Conservation (phyloP, 2,113 vertebrate genomes). For the Fregata magnificens region DNA sequence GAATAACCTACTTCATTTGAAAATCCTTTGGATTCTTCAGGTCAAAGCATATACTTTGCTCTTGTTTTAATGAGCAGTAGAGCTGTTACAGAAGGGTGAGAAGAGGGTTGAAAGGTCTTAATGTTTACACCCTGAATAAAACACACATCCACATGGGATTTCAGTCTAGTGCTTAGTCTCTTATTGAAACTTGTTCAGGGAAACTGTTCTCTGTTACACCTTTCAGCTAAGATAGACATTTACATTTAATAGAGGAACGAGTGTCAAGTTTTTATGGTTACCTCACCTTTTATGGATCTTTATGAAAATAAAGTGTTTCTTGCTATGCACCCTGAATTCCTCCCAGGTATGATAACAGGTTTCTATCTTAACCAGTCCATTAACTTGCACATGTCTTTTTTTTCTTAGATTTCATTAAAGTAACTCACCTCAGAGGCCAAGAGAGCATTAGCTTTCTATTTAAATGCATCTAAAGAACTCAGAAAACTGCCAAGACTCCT, state of each 20-base stretch:
- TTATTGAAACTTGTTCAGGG: background rate
- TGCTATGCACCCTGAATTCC: background rate
- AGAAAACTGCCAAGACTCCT: background rate
- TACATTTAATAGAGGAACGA: background rate
- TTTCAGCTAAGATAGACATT: background rate
- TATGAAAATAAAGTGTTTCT: background rate
- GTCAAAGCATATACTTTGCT: background rate
- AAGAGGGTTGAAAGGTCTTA: background rate
- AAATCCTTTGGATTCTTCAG: background rate
- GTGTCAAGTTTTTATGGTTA: background rate
- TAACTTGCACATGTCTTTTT: background rate
- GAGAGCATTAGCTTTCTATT: background rate
- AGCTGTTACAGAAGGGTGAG: background rate
- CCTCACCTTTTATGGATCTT: background rate
- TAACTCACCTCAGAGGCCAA: background rate
- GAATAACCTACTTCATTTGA: background rate
- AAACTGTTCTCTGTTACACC: background rate
- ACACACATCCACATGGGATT: background rate
- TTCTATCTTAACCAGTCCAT: background rate
- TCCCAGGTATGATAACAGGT: background rate
- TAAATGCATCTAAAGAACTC: background rate
- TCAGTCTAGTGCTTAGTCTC: background rate
- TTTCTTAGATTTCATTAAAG: background rate
- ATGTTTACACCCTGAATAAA: background rate
- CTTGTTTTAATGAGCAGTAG: background rate